phyloP scores from a whole-genome alignment of 2,888 invertebrate genomes.

The Scaptomyza reducta region DNA sequence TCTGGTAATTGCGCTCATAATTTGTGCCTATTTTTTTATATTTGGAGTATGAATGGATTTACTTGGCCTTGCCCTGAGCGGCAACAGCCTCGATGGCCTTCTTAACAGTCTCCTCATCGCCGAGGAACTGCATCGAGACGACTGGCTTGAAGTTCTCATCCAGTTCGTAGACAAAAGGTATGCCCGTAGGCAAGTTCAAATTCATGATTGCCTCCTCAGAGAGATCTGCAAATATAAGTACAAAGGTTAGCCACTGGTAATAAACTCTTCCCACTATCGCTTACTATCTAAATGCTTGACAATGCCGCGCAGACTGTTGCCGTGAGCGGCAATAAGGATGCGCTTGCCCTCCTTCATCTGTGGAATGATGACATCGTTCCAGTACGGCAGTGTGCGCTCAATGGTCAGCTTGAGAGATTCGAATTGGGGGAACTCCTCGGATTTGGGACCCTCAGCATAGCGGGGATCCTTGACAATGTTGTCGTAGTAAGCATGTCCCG shows the following conservation, averaged over 20 bases:
- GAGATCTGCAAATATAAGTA: slow-evolving; percentile 85
- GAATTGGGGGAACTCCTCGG: slow-evolving; percentile 92
- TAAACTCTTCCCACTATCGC: slow-evolving; percentile 57
- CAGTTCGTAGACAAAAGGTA: slow-evolving; percentile 92
- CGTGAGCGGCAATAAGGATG: slow-evolving; percentile 94
- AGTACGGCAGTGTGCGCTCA: slow-evolving; percentile 93
- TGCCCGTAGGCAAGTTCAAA: slow-evolving; percentile 91
- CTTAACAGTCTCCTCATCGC: slow-evolving; percentile 91
- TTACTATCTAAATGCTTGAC: slow-evolving; percentile 94
- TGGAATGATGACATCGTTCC: slow-evolving; percentile 91
- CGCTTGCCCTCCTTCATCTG: slow-evolving; percentile 92
- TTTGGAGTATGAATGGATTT: slow-evolving; percentile 82
- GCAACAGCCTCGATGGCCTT: slow-evolving; percentile 93
- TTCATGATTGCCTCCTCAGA: slow-evolving; percentile 91
- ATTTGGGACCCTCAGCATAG: slow-evolving; percentile 90
- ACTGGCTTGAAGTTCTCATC: slow-evolving; percentile 91
- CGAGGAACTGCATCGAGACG: slow-evolving; percentile 91
- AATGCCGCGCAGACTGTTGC: slow-evolving; percentile 94
- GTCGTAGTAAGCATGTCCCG: slow-evolving; percentile 91
- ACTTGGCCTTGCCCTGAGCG: slow-evolving; percentile 89
- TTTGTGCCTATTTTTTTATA: slow-evolving; percentile 23
- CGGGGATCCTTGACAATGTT: slow-evolving; percentile 91
- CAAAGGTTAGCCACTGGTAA: not conserved
- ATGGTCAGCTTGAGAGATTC: slow-evolving; percentile 94
- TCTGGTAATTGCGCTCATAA: slow-evolving; percentile 36